A percentile compares a stretch with the other conserved stretches of the same genome.
phyloP scores from a whole-genome alignment of 2,888 invertebrate genomes.

The Caradrina clavipalpis region DNA sequence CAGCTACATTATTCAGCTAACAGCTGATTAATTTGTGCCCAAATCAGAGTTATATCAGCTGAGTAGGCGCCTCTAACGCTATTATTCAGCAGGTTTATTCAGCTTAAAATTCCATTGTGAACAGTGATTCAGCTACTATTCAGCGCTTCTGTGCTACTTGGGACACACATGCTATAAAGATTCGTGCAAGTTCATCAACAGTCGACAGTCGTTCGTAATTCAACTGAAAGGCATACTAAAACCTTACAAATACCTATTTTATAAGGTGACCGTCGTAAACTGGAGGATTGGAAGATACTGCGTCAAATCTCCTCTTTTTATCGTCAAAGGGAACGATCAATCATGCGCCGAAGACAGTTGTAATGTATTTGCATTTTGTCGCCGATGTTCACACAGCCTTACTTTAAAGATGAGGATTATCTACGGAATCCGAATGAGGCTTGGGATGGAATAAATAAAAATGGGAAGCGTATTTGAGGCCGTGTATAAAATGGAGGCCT shows the following conservation, averaged over 20 bases:
- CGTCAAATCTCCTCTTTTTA: conserved; percentile 61
- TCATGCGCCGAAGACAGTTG: conserved; percentile 59
- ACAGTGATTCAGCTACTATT: too few relatives aligned
- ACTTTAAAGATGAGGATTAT: conserved; percentile 58
- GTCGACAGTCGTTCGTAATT: conserved; percentile 49
- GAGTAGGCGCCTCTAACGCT: too few relatives aligned
- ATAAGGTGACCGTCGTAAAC: conserved; percentile 69
- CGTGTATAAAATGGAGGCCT: conserved; percentile 34
- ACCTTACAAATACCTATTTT: conserved; percentile 61
- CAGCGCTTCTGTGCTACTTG: too few relatives aligned
- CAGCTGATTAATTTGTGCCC: too few relatives aligned
- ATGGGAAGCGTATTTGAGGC: conserved; percentile 42
- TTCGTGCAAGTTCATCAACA: conserved; percentile 55
- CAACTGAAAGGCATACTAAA: conserved; percentile 54
- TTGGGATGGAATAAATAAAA: conserved; percentile 56
- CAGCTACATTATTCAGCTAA: too few relatives aligned
- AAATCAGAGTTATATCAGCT: too few relatives aligned
- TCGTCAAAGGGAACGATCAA: conserved; percentile 60
- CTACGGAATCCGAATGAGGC: conserved; percentile 53
- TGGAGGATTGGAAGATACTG: conserved; percentile 58
- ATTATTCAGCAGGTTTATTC: too few relatives aligned
- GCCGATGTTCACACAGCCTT: conserved; percentile 49
- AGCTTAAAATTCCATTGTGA: too few relatives aligned
- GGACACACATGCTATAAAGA: conserved; percentile 24
- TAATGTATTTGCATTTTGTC: conserved; percentile 68